Evolutionary conservation across 1,140 invertebrate genomes (phyloP).

Genomic region (Drosophila trapezifrons): DNA sequence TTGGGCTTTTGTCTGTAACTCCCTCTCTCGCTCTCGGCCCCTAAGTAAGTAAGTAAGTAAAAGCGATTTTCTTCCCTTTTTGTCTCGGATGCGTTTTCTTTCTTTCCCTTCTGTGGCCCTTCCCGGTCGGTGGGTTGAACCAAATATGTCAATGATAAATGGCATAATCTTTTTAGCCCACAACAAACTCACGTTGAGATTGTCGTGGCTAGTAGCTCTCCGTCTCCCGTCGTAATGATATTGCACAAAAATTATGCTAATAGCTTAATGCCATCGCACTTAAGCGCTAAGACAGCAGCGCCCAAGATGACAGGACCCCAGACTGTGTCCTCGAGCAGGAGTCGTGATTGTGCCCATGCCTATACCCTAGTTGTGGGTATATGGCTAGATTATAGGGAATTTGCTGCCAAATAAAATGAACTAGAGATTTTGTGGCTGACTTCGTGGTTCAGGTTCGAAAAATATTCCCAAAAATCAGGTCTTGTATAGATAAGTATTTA

Average conservation of each 20-base stretch:
- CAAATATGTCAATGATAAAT: slow-evolving; percentile 77
- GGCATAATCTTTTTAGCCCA: slow-evolving; percentile 59
- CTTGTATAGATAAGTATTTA: too few relatives aligned
- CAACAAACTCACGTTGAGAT: slow-evolving; percentile 31
- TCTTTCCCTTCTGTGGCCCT: too few relatives aligned
- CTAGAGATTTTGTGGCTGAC: too few relatives aligned
- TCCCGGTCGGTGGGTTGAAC: slow-evolving; percentile 1
- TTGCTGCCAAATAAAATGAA: too few relatives aligned
- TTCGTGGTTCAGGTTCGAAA: too few relatives aligned
- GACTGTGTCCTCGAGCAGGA: slow-evolving; percentile 3
- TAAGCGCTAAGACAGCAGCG: slow-evolving; percentile 69
- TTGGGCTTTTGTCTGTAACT: slow-evolving; percentile 12
- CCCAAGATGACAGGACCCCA: slow-evolving; percentile 31
- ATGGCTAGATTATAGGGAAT: too few relatives aligned
- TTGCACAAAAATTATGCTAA: slow-evolving; percentile 80
- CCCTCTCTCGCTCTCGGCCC: background rate
- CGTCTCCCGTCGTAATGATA: slow-evolving; percentile 59
- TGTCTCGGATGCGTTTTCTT: slow-evolving; percentile 28
- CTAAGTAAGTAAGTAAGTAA: slow-evolving; percentile 50
- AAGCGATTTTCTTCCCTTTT: slow-evolving; percentile 40
- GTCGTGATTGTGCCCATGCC: slow-evolving; percentile 21
- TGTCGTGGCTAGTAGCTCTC: slow-evolving; percentile 1
- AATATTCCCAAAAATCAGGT: too few relatives aligned
- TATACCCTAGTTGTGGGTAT: slow-evolving; percentile 10
- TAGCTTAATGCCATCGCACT: slow-evolving; percentile 79